Percentiles rank a stretch among this genome's conserved stretches.
phyloP scores from a whole-genome alignment of 1,140 invertebrate species.

The Bombus waltoni region DNA sequence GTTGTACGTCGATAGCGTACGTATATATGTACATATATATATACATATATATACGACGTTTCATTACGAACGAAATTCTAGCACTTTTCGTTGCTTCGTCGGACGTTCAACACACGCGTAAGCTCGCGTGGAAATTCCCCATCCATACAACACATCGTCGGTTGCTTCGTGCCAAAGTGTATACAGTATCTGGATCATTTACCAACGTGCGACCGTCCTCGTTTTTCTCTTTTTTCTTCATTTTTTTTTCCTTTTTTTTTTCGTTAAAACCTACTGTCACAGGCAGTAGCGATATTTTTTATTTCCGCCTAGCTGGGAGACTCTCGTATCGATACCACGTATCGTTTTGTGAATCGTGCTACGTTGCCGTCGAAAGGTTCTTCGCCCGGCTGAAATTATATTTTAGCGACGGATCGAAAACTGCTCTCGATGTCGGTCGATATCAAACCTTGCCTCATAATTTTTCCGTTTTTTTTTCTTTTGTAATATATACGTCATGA shows the following conservation, averaged over 20 bases:
- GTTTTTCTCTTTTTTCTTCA: no score
- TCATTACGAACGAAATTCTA: neutral
- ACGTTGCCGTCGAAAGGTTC: no score
- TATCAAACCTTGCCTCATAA: neutral
- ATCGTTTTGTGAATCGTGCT: neutral
- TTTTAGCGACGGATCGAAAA: neutral
- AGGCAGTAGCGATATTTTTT: neutral
- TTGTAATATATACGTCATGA: neutral
- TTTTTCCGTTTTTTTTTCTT: neutral
- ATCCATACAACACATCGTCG: neutral
- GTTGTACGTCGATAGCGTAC: neutral
- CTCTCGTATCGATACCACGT: neutral
- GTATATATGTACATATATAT: neutral
- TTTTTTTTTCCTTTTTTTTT: neutral
- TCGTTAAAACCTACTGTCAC: neutral
- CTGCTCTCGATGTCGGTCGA: neutral
- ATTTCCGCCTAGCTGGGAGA: neutral
- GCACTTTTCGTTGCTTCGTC: constrained; percentile 16
- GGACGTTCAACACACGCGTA: neutral
- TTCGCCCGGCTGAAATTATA: neutral
- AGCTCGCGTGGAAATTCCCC: constrained; percentile 30
- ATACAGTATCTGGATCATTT: neutral
- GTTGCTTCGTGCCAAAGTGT: neutral
- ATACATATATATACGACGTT: neutral
- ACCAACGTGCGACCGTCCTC: neutral